Base-by-base conservation (phyloP, 2,797 vertebrate genomes). In the Pseudomugil tenellus region DNA sequence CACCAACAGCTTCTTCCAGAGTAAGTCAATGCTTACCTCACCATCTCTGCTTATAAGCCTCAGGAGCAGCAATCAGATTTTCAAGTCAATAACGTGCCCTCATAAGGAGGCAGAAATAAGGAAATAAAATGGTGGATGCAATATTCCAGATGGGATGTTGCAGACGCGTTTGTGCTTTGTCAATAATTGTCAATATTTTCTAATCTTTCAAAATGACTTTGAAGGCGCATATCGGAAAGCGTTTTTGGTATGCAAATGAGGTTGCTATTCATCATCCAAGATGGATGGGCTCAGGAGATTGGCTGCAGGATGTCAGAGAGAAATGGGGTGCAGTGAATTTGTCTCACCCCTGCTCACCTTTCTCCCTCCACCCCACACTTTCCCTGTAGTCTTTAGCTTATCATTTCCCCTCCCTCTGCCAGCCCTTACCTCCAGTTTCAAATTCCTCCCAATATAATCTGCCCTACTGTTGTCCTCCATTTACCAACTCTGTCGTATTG, bases 121-220 rank as follows among this genome's bases (percentile, higher is more conserved):
- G 75, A 63, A 80, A 81, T 75, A 78, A 75, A 88, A 85, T 37
- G 43, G 46, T 67, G 16, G 53, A 83, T 79, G 90, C 85, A 87
- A 84, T 89, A 84, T 82, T 81, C 63, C 70, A 81, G 72, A 87
- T 84, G 76, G 84, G 83, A 63, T 71, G 56, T 58, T 53, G 86
- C 84, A 69, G 31, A 52, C 8, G 28, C 67, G 66, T 82, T 84
- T 67, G 70, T 58, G 76, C 81, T 88, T 85, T 56, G 81, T 87
- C 87, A 90, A 91, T 91, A 84, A 87, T 89, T 91, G 80, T 86
- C 90, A 81, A 89, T 91, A 85, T 89, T 87, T 84, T 89, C 84
- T 89, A 88, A 90, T 92, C 84, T 92, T 67, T 84, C 25, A 41
- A 74, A 79, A 84, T 34, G 75, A 88, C 79, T 87, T 80, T 67